Conservation (phyloP, 2,888 invertebrate genomes). For the Oasisia sp. region DNA sequence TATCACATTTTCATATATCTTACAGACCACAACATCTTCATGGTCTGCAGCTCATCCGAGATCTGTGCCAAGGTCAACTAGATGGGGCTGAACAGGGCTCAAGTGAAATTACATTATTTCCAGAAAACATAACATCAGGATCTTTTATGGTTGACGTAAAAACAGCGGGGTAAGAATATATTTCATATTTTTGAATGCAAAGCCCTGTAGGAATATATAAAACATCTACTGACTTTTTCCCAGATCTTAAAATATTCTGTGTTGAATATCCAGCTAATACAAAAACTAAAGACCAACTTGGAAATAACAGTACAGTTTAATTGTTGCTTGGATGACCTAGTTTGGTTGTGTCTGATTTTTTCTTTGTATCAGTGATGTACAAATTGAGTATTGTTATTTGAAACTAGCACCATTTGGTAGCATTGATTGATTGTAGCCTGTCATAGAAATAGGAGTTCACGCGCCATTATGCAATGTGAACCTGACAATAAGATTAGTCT, state of each 20-base stretch:
- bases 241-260: no score
- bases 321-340: no score
- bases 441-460: no score
- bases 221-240: neutral
- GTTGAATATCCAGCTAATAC: no score
- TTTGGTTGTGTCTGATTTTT: neutral
- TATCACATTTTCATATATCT: constrained; percentile 26
- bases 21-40: constrained; percentile 65
- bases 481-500: no score
- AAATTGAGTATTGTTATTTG: constrained; percentile 7
- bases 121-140: constrained; percentile 72
- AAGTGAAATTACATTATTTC: constrained; percentile 79
- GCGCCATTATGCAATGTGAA: no score
- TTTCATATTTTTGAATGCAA: neutral
- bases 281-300: neutral
- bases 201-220: neutral
- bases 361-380: neutral
- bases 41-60: constrained; percentile 80
- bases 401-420: no score
- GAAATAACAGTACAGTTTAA: no score
- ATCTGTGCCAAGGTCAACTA: constrained; percentile 79
- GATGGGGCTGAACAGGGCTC: constrained; percentile 80
- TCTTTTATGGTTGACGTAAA: constrained; percentile 78
- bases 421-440: no score
- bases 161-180: constrained; percentile 80